phyloP scores from a whole-genome alignment of 2,888 invertebrate species.

The Chloroclystis v-ata region DNA sequence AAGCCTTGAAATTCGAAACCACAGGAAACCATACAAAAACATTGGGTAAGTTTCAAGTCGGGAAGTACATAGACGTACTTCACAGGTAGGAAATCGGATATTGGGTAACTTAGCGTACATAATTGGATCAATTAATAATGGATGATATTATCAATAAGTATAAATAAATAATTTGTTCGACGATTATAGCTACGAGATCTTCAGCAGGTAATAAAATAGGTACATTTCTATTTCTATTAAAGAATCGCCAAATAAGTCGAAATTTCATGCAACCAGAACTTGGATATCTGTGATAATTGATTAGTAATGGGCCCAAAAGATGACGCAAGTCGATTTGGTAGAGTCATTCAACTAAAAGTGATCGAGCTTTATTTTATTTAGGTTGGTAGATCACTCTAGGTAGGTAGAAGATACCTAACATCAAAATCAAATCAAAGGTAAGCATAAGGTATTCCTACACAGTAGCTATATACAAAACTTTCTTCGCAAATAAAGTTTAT shows the following conservation, averaged over 20 bases:
- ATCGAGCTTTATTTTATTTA: not conserved
- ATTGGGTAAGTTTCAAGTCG: slow-evolving; percentile 45
- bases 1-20: slow-evolving; percentile 46
- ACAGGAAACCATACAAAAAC: slow-evolving; percentile 50
- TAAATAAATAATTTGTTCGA: too few species aligned
- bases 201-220: too few species aligned
- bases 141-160: too few species aligned
- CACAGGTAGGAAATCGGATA: slow-evolving; percentile 48
- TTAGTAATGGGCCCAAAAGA: slow-evolving; percentile 44
- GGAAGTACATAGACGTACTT: slow-evolving; percentile 36
- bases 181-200: too few species aligned
- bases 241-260: slow-evolving; percentile 4
- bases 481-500: too few species aligned
- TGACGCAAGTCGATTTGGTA: slow-evolving; percentile 49
- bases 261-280: slow-evolving; percentile 10
- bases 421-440: too few species aligned
- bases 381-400: too few species aligned
- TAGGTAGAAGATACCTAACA: too few species aligned
- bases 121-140: slow-evolving; percentile 17
- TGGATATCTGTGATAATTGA: slow-evolving; percentile 44
- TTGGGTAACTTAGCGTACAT: slow-evolving; percentile 24
- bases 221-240: too few species aligned
- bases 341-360: slow-evolving; percentile 13
- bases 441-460: too few species aligned
- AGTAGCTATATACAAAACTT: too few species aligned